Percentiles rank a stretch among this genome's conserved stretches.
These are phyloP conservation scores for Drosophila tristis DNA, from an alignment of 1,140 invertebrate species.

Conservation along the genomic window DNA sequence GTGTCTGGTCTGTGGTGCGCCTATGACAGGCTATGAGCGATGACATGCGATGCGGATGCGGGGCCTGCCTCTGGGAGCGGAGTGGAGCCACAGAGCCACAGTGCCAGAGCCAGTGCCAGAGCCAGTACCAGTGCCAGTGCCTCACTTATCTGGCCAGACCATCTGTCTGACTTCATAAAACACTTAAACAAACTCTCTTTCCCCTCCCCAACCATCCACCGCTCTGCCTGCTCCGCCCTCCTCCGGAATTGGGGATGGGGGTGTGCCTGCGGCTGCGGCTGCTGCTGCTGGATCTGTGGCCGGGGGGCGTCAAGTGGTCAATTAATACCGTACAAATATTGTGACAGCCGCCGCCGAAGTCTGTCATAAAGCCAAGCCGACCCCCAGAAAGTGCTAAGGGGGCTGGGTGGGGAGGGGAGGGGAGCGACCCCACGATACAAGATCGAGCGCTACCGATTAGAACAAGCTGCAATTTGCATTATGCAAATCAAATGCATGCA, in stretches of 20 bases:
- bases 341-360: constrained; percentile 62
- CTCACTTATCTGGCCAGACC: constrained; percentile 63
- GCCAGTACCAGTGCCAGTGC: constrained; percentile 32
- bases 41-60: constrained; percentile 12
- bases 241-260: constrained; percentile 1
- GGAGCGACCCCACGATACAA: not conserved
- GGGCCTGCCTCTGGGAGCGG: not conserved
- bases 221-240: not conserved
- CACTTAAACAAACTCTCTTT: constrained; percentile 56
- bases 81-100: not conserved
- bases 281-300: not conserved
- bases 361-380: constrained; percentile 62
- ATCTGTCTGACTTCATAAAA: constrained; percentile 78
- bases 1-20: constrained; percentile 28
- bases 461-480: constrained; percentile 64
- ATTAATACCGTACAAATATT: constrained; percentile 80
- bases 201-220: not conserved
- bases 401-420: not conserved
- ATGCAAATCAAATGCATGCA: constrained; percentile 74
- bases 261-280: constrained; percentile 1
- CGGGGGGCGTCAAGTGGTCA: constrained; percentile 72
- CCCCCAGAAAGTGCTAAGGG: not conserved
- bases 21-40: constrained; percentile 72
- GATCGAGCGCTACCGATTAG: constrained; percentile 61
- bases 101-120: constrained; percentile 29